phyloP scores from a whole-genome alignment of 2,797 vertebrate genomes.

The Enteromius mattozi region DNA sequence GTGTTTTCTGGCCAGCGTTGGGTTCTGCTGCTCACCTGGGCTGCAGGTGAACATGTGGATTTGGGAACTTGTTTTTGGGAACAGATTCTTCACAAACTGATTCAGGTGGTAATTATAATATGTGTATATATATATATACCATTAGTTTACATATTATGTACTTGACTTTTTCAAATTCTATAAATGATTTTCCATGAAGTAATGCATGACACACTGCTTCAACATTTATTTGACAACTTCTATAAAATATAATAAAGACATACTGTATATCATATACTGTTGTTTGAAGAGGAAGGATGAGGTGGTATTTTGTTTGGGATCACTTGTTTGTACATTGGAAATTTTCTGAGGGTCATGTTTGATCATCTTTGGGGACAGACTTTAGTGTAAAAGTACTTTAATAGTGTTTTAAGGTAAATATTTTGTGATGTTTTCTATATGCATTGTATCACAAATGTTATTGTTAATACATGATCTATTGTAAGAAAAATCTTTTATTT shows the following conservation, averaged over 20 bases:
- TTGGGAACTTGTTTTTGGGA: constrained; percentile 11
- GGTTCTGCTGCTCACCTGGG: constrained; percentile 1
- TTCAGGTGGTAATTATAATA: constrained; percentile 22
- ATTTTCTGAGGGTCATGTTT: background rate
- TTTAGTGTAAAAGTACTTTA: background rate
- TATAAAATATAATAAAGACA: background rate
- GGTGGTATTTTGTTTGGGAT: background rate
- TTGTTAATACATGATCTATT: background rate
- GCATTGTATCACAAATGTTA: background rate
- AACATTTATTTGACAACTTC: too few species aligned
- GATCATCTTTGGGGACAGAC: background rate
- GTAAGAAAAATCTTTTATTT: background rate
- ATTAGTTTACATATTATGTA: background rate
- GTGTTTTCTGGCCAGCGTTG: background rate
- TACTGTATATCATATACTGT: background rate
- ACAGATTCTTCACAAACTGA: constrained; percentile 8
- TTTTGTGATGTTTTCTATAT: background rate
- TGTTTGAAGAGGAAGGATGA: background rate
- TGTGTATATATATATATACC: too few species aligned
- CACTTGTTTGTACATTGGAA: background rate
- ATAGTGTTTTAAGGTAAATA: background rate
- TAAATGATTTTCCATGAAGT: too few species aligned
- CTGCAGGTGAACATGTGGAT: constrained; percentile 40
- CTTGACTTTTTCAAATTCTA: background rate
- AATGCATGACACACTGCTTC: too few species aligned